Conservation (phyloP, 1,140 invertebrate species). For the Euschistus heros region DNA sequence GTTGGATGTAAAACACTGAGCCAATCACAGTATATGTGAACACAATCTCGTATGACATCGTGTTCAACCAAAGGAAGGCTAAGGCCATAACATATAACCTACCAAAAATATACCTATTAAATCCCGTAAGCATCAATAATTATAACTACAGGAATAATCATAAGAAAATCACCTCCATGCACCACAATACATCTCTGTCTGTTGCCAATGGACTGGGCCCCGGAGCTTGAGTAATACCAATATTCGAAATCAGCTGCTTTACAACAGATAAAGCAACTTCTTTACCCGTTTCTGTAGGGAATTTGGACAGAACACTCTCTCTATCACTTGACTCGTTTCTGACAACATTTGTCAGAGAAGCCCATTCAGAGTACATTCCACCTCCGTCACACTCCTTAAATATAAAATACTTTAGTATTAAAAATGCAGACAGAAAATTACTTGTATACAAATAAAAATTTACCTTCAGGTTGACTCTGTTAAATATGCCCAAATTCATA, state of each 20-base stretch:
- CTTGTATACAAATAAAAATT: constrained; percentile 2
- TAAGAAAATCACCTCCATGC: constrained; percentile 55
- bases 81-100: constrained; percentile 85
- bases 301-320: constrained; percentile 75
- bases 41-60: constrained; percentile 90
- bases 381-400: constrained; percentile 42
- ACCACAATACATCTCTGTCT: constrained; percentile 80
- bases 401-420: constrained; percentile 10
- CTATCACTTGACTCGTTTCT: constrained; percentile 48
- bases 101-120: neutral
- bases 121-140: neutral
- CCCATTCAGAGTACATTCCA: constrained; percentile 80
- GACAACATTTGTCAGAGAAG: constrained; percentile 57
- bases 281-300: constrained; percentile 59
- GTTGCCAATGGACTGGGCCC: constrained; percentile 62
- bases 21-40: constrained; percentile 96
- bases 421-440: neutral
- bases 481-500: constrained; percentile 39
- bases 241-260: constrained; percentile 61
- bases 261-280: constrained; percentile 79
- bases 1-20: constrained; percentile 70
- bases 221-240: constrained; percentile 63
- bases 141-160: neutral
- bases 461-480: constrained; percentile 37
- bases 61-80: constrained; percentile 81